Conservation (phyloP, 2,797 vertebrate genomes). For the Myotis daubentonii region DNA sequence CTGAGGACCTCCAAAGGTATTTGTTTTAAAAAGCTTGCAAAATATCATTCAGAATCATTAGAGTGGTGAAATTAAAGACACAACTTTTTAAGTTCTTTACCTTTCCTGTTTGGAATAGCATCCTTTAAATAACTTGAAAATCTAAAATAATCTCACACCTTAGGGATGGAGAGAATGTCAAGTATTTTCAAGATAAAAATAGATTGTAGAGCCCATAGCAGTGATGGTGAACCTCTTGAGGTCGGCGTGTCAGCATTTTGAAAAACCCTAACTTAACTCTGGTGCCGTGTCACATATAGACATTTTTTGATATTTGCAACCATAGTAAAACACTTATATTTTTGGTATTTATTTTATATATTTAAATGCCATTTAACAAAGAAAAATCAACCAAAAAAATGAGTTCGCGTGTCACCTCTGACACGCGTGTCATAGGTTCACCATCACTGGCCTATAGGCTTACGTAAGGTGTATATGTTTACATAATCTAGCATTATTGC, state of each 20-base stretch:
- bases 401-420: too few species aligned
- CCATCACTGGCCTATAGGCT: neutral
- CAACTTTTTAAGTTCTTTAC: conserved; percentile 12
- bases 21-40: conserved; percentile 39
- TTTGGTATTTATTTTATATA: too few species aligned
- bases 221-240: too few species aligned
- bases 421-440: too few species aligned
- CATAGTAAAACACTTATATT: too few species aligned
- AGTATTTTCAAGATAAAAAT: conserved; percentile 45
- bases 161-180: conserved; percentile 12
- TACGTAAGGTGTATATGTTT: neutral
- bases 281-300: too few species aligned
- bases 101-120: conserved; percentile 41
- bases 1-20: conserved; percentile 91
- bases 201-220: neutral
- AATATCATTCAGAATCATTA: neutral
- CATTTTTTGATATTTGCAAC: too few species aligned
- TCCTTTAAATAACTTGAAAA: conserved; percentile 41
- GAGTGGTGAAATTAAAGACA: conserved; percentile 36
- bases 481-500: neutral
- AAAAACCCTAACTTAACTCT: too few species aligned
- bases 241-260: too few species aligned
- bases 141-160: conserved; percentile 26
- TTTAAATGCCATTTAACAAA: too few species aligned
- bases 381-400: too few species aligned